A percentile compares a stretch with the other conserved stretches of the same genome.
Evolutionary conservation across 2,797 vertebrate genomes (phyloP).

Genomic region (Stomatorhinus walkeri): DNA sequence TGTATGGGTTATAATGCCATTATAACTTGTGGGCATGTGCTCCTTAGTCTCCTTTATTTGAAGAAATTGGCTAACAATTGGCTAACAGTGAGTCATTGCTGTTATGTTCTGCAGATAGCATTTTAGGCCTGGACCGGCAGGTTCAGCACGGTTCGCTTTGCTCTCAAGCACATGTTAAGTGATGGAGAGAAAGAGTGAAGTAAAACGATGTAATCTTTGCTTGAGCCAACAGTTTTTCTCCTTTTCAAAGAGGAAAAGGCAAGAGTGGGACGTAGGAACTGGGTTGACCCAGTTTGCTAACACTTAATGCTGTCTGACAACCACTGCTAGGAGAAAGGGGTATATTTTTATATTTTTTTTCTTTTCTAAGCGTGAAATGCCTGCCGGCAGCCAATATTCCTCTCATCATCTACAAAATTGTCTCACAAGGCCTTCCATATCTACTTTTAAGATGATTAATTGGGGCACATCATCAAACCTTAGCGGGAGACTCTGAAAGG

Average conservation of each 20-base stretch:
- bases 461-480: background rate
- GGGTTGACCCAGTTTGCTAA: conserved; percentile 23
- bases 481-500: background rate
- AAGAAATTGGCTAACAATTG: conserved; percentile 11
- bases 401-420: conserved; percentile 9
- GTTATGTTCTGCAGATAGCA: background rate
- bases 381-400: background rate
- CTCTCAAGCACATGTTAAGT: background rate
- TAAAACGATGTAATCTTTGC: background rate
- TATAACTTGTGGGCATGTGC: background rate
- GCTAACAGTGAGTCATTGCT: conserved; percentile 4
- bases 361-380: background rate
- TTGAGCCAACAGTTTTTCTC: conserved; percentile 17
- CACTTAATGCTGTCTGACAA: conserved; percentile 21
- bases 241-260: background rate
- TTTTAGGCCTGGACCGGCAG: background rate
- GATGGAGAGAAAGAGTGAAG: background rate
- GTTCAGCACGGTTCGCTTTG: background rate
- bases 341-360: conserved; percentile 13
- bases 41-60: conserved; percentile 4
- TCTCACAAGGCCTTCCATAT: conserved; percentile 16
- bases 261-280: background rate
- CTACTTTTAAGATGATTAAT: conserved; percentile 16
- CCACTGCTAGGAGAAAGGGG: background rate
- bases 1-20: background rate